These are phyloP conservation scores for Drosophila nannoptera DNA, from an alignment of 1,140 invertebrate species.

Conservation along the genomic window DNA sequence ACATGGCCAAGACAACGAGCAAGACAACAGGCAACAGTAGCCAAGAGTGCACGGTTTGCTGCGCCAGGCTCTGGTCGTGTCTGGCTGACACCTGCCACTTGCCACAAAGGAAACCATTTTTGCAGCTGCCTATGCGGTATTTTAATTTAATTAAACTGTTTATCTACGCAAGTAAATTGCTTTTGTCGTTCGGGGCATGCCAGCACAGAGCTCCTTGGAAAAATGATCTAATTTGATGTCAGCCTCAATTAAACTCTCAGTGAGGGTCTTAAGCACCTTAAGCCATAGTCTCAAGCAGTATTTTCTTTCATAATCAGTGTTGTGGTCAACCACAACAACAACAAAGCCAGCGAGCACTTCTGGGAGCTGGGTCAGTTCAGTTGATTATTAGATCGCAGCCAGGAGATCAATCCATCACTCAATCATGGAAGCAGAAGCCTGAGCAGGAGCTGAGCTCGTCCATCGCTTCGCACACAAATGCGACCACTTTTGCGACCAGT, in stretches of 20 bases:
- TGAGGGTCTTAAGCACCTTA: not conserved
- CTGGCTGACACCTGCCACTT: not conserved
- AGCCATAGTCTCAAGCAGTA: not conserved
- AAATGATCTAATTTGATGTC: too few species aligned
- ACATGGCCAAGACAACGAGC: not conserved
- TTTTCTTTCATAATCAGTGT: not conserved
- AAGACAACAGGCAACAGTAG: slow-evolving; percentile 4
- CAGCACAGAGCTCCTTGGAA: too few species aligned
- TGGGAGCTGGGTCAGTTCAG: not conserved
- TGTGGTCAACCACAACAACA: too few species aligned
- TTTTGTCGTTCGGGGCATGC: not conserved
- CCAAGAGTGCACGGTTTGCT: not conserved
- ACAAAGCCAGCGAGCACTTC: not conserved
- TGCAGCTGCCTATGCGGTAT: not conserved
- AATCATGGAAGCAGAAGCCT: too few species aligned
- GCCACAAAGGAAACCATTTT: not conserved
- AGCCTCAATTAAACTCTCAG: not conserved
- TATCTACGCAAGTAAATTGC: not conserved
- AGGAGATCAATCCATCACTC: not conserved
- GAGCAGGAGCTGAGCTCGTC: not conserved
- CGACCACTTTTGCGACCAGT: not conserved
- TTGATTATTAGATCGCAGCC: not conserved
- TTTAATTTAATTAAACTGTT: not conserved
- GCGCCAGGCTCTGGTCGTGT: not conserved
- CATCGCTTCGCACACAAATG: not conserved